phyloP scores from a whole-genome alignment of 2,888 invertebrate genomes.

The Ormyrus thymus region DNA sequence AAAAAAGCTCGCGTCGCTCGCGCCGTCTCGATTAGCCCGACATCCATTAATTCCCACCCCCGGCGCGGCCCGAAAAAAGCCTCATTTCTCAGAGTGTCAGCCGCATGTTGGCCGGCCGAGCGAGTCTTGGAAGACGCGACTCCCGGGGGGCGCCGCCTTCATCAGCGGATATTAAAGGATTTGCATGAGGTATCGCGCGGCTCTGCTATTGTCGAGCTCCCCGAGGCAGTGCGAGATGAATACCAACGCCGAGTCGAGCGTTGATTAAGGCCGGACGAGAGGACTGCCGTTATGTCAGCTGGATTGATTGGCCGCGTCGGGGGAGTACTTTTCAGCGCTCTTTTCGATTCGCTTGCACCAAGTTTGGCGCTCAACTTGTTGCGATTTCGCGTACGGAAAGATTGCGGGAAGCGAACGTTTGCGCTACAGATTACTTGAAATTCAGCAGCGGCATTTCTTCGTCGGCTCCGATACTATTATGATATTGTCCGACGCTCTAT shows the following conservation, averaged over 20 bases:
- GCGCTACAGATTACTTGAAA: background rate
- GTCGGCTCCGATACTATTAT: too few relatives aligned
- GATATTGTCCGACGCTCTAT: too few relatives aligned
- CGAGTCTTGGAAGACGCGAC: constrained; percentile 67
- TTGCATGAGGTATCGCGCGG: constrained; percentile 73
- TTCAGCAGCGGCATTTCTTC: background rate
- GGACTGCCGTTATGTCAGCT: constrained; percentile 27
- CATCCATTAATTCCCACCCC: constrained; percentile 46
- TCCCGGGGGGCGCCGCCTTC: constrained; percentile 64
- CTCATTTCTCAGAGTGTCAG: constrained; percentile 75
- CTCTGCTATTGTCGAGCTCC: constrained; percentile 64
- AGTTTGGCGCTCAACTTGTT: too few relatives aligned
- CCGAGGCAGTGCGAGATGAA: constrained; percentile 41
- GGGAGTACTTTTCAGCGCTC: constrained; percentile 14
- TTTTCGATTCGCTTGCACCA: background rate
- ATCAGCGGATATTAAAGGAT: constrained; percentile 74
- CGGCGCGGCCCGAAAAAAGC: constrained; percentile 58
- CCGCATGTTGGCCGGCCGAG: constrained; percentile 70
- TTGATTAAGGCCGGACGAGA: constrained; percentile 31
- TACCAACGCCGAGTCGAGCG: background rate
- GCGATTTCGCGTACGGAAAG: too few relatives aligned
- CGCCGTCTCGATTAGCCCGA: constrained; percentile 44
- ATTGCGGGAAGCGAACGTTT: too few relatives aligned
- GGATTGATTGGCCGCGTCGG: constrained; percentile 36
- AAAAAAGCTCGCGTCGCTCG: constrained; percentile 23